phyloP scores from a whole-genome alignment of 2,113 vertebrate genomes.

The Athene noctua region DNA sequence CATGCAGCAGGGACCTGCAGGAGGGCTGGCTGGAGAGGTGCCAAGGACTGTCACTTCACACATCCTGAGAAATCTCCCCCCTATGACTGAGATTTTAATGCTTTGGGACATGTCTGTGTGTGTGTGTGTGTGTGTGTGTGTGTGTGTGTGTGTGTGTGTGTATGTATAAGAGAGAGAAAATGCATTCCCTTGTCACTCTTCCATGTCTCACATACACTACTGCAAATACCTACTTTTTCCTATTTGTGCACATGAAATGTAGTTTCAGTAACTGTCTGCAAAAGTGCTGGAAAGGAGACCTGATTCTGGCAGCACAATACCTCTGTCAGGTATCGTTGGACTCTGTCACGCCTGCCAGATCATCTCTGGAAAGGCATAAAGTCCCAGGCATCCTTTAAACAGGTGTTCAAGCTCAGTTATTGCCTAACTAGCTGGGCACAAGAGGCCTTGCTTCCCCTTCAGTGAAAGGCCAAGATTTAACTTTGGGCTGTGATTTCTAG shows the following conservation, averaged over 20 bases:
- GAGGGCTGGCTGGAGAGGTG: slow-evolving; percentile 33
- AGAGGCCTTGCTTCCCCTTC: neutral
- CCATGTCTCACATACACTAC: neutral
- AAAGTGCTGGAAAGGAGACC: neutral
- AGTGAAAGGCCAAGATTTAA: neutral
- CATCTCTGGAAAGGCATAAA: neutral
- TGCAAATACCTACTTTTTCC: neutral
- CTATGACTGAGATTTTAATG: neutral
- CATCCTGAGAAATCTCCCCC: neutral
- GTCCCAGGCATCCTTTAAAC: neutral
- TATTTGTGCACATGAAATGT: neutral
- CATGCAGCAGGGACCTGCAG: slow-evolving; percentile 1
- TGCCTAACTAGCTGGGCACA: neutral
- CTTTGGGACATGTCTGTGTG: neutral
- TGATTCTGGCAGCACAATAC: neutral
- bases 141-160: no score
- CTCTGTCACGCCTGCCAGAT: neutral
- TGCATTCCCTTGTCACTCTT: neutral
- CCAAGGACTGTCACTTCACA: slow-evolving; percentile 26
- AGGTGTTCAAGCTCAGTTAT: neutral
- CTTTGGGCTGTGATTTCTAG: neutral
- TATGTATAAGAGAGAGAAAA: neutral
- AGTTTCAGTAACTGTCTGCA: neutral
- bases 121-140: neutral
- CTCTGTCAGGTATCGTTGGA: neutral